Evolutionary conservation across 2,888 invertebrate genomes (phyloP).

Genomic region (Andricus quercusramuli): DNA sequence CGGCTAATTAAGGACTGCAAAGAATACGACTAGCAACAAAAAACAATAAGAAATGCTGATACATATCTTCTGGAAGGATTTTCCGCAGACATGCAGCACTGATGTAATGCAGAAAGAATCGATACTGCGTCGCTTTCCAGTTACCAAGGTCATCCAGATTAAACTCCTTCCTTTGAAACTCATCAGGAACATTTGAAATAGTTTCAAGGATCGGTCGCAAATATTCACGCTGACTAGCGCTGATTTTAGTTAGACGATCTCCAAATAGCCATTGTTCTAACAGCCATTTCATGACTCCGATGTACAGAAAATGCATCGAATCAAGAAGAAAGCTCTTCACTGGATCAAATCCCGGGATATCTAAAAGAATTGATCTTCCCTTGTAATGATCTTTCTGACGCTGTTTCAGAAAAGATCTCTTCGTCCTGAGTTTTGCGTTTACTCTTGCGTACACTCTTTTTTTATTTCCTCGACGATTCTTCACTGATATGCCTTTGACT

Average conservation of each 20-base stretch:
- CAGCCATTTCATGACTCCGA: constrained; percentile 47
- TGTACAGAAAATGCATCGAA: constrained; percentile 45
- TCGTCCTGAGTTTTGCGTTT: constrained; percentile 35
- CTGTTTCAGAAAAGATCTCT: constrained; percentile 45
- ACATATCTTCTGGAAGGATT: constrained; percentile 47
- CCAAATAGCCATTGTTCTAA: neutral
- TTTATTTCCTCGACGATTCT: too few relatives aligned
- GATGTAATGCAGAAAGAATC: constrained; percentile 46
- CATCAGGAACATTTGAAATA: constrained; percentile 45
- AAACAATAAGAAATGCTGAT: constrained; percentile 53
- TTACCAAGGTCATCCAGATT: constrained; percentile 44
- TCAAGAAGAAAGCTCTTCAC: constrained; percentile 45
- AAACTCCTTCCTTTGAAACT: constrained; percentile 57
- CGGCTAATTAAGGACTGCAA: constrained; percentile 41
- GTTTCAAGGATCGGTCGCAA: neutral
- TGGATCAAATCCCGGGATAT: constrained; percentile 45
- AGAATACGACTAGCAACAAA: constrained; percentile 51
- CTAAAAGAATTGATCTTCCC: constrained; percentile 25
- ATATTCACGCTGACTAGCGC: neutral
- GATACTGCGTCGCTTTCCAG: constrained; percentile 57
- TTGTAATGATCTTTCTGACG: constrained; percentile 47
- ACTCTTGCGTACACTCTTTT: too few relatives aligned
- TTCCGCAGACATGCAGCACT: constrained; percentile 47
- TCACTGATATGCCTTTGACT: constrained; percentile 31
- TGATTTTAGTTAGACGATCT: neutral